Evolutionary conservation across 2,888 invertebrate genomes (phyloP).

Genomic region (Listrodromus nycthemerus): DNA sequence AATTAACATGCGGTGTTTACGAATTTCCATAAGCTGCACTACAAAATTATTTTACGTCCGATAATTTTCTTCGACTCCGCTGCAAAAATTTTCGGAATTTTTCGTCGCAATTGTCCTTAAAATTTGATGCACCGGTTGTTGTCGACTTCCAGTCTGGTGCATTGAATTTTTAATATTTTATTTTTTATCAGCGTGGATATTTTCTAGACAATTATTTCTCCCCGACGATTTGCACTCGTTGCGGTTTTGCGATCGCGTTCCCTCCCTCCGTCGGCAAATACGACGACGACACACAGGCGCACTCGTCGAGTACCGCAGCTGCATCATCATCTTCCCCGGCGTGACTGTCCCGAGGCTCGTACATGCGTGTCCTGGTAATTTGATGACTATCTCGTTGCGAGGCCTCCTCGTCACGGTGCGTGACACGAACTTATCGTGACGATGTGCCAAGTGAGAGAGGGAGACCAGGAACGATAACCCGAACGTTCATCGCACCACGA

Average conservation of each 20-base stretch:
- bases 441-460: slow-evolving; percentile 15
- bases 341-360: slow-evolving; percentile 46
- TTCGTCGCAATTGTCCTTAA: too few species aligned
- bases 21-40: too few species aligned
- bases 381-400: slow-evolving; percentile 53
- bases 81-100: too few species aligned
- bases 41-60: background rate
- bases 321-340: slow-evolving; percentile 45
- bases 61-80: too few species aligned
- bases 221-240: slow-evolving; percentile 51
- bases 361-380: slow-evolving; percentile 51
- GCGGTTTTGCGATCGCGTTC: slow-evolving; percentile 32
- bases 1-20: too few species aligned
- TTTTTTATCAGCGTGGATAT: background rate
- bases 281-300: background rate
- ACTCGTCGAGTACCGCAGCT: background rate
- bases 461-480: slow-evolving; percentile 56
- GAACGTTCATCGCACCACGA: slow-evolving; percentile 14
- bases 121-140: too few species aligned
- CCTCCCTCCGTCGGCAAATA: background rate
- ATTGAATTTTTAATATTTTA: too few species aligned
- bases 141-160: too few species aligned
- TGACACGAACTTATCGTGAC: slow-evolving; percentile 7
- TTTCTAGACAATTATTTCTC: slow-evolving; percentile 49
- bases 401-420: slow-evolving; percentile 6